phyloP scores from a whole-genome alignment of 2,888 invertebrate genomes.

The Tridacna crocea region DNA sequence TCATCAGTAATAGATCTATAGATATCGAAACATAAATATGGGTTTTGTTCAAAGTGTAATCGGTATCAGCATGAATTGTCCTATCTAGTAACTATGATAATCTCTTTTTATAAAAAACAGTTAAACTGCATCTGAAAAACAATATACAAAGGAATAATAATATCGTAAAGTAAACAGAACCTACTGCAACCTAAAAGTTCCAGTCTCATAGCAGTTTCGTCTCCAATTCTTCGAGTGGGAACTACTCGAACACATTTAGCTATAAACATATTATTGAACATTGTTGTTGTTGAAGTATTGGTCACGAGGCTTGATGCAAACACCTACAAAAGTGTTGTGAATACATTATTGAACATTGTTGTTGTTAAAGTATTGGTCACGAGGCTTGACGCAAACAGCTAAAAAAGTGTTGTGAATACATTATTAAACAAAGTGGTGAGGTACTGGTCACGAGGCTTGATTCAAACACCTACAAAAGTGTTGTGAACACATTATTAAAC shows the following conservation, averaged over 20 bases:
- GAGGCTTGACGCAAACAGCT: constrained; percentile 81
- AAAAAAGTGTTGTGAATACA: constrained; percentile 73
- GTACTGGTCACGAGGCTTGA: constrained; percentile 79
- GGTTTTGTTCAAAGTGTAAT: no score
- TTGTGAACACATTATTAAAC: constrained; percentile 77
- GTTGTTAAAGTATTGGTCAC: constrained; percentile 75
- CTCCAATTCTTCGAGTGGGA: constrained; percentile 74
- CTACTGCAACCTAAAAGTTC: constrained; percentile 82
- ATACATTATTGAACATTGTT: constrained; percentile 73
- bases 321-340: constrained; percentile 71
- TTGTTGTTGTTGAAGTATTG: constrained; percentile 72
- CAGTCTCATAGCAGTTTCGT: constrained; percentile 77
- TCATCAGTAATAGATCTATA: no score
- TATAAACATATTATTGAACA: constrained; percentile 77
- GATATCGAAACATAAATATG: no score
- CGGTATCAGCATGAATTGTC: no score
- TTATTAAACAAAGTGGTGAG: constrained; percentile 77
- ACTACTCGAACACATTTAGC: constrained; percentile 79
- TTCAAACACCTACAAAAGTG: constrained; percentile 79
- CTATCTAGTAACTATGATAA: not conserved
- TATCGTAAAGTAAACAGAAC: constrained; percentile 24
- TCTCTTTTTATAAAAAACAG: not conserved
- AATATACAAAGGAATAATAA: no score
- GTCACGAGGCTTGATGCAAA: constrained; percentile 81
- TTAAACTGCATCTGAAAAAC: not conserved